phyloP scores from a whole-genome alignment of 2,113 vertebrate species.

The Telmatochromis brachygnathus region DNA sequence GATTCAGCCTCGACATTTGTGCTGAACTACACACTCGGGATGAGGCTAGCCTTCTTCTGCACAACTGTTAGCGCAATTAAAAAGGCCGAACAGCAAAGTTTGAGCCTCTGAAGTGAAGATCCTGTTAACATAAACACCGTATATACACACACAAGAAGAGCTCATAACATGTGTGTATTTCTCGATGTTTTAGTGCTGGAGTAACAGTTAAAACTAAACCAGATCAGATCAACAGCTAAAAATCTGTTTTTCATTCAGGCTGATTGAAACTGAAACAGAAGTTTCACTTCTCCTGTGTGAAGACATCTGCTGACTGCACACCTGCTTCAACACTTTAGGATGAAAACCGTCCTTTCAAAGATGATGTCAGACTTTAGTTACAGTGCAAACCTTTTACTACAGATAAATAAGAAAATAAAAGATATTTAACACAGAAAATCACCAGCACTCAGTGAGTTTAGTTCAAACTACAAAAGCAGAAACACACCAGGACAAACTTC shows the following conservation, averaged over 20 bases:
- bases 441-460: too few relatives aligned
- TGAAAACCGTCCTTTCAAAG: neutral
- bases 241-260: neutral
- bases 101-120: too few relatives aligned
- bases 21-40: too few relatives aligned
- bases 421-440: neutral
- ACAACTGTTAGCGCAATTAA: too few relatives aligned
- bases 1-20: too few relatives aligned
- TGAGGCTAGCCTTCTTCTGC: too few relatives aligned
- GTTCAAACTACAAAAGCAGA: neutral
- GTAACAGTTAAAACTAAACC: neutral
- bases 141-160: neutral
- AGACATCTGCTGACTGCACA: neutral
- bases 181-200: neutral
- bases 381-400: neutral
- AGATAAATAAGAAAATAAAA: neutral
- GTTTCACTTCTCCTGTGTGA: accelerated
- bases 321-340: neutral
- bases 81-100: too few relatives aligned
- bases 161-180: neutral
- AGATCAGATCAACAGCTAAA: neutral
- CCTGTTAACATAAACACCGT: too few relatives aligned
- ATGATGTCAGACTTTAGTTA: neutral
- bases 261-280: neutral
- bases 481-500: neutral